A percentile compares a stretch with the other conserved stretches of the same genome.
phyloP scores from a whole-genome alignment of 2,113 vertebrate genomes.

The Apeltes quadracus region DNA sequence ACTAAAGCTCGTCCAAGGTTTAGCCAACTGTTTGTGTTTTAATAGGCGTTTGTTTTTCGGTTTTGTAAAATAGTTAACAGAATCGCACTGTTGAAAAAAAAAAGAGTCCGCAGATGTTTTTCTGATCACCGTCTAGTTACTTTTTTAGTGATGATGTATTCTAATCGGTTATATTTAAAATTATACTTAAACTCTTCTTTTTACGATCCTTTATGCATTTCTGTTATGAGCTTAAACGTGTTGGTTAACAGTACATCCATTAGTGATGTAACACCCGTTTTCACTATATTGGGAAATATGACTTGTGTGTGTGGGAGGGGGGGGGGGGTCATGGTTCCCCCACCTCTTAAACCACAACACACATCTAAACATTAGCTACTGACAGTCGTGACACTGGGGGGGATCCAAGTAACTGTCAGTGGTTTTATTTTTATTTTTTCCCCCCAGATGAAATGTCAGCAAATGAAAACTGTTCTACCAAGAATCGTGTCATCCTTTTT shows the following conservation, averaged over 20 bases:
- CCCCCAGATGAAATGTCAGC: constrained; percentile 15
- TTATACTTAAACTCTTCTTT: neutral
- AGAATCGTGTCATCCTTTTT: constrained; percentile 9
- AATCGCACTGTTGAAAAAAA: neutral
- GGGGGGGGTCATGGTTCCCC: neutral
- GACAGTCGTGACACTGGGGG: constrained; percentile 22
- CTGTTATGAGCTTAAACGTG: neutral
- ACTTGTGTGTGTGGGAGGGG: neutral
- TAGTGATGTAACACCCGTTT: neutral
- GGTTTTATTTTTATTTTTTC: neutral
- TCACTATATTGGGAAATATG: neutral
- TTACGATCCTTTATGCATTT: neutral
- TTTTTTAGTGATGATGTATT: neutral
- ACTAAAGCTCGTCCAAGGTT: neutral
- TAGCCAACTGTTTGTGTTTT: neutral
- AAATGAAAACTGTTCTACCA: neutral
- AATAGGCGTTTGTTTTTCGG: no score
- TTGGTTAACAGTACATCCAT: neutral
- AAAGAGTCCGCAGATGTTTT: neutral
- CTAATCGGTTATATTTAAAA: neutral
- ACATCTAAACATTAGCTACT: constrained; percentile 4
- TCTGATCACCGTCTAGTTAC: neutral
- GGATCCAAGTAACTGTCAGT: neutral
- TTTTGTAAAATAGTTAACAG: neutral
- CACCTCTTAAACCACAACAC: constrained; percentile 6